Percentiles rank a stretch among this genome's conserved stretches.
phyloP scores from a whole-genome alignment of 2,888 invertebrate genomes.

The Salpingus planirostris region DNA sequence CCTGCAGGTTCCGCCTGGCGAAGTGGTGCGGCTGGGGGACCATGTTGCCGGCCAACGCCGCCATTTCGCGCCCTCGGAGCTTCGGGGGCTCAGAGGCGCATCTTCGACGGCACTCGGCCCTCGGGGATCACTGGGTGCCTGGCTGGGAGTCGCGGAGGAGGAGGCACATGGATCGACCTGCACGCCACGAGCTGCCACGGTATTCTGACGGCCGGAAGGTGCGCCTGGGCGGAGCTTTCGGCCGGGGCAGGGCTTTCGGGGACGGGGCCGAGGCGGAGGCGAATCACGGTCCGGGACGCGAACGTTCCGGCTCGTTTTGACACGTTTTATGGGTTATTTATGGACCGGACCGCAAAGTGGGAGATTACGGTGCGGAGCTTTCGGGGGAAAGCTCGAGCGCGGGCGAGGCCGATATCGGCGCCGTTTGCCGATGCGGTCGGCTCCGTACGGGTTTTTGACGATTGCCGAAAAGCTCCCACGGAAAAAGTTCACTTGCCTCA shows the following conservation, averaged over 20 bases:
- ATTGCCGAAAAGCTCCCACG: too few relatives aligned
- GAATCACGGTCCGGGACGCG: conserved; percentile 28
- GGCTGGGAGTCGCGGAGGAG: too few relatives aligned
- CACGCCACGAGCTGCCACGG: conserved; percentile 33
- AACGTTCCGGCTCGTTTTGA: conserved; percentile 29
- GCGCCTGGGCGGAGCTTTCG: conserved; percentile 31
- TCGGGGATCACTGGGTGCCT: too few relatives aligned
- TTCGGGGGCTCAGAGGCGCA: too few relatives aligned
- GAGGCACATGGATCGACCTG: too few relatives aligned
- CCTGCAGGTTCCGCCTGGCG: conserved; percentile 24
- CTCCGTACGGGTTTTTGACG: too few relatives aligned
- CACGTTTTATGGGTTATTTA: conserved; percentile 38
- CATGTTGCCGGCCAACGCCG: conserved; percentile 28
- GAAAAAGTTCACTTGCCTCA: too few relatives aligned
- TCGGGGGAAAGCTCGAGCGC: too few relatives aligned
- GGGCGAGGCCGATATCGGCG: too few relatives aligned
- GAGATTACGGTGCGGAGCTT: too few relatives aligned
- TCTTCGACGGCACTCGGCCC: too few relatives aligned
- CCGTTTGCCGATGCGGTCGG: too few relatives aligned
- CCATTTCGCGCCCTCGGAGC: conserved; percentile 21
- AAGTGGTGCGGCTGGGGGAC: conserved; percentile 30
- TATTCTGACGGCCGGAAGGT: conserved; percentile 32
- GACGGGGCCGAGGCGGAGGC: conserved; percentile 22
- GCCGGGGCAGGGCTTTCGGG: conserved; percentile 22
- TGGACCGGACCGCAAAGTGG: conserved; percentile 27